Evolutionary conservation across 2,797 vertebrate species (phyloP).

Genomic region (Rhabdophis nuchalis): DNA sequence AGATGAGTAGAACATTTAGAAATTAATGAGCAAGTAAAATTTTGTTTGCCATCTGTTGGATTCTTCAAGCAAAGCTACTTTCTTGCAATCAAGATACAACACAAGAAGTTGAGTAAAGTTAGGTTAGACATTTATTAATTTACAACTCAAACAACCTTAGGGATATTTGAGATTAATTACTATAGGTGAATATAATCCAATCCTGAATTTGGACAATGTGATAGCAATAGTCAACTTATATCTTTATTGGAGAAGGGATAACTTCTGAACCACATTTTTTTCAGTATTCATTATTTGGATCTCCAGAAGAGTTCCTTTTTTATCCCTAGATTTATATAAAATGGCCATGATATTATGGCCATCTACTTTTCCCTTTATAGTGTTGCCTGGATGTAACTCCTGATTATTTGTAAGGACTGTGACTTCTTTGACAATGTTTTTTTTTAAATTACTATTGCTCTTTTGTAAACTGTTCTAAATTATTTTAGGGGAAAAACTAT

Average conservation of each 20-base stretch:
- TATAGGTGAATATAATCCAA: not conserved
- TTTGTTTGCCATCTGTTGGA: slow-evolving; percentile 56
- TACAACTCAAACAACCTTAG: not conserved
- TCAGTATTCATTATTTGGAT: not conserved
- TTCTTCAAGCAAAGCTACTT: slow-evolving; percentile 33
- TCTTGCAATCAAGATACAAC: not conserved
- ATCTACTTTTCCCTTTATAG: not conserved
- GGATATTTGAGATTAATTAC: not conserved
- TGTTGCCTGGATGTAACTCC: not conserved
- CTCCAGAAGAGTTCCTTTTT: not conserved
- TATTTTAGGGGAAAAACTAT: not conserved
- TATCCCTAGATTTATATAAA: not conserved
- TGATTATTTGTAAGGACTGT: not conserved
- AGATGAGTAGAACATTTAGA: slow-evolving; percentile 23
- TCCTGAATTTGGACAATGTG: not conserved
- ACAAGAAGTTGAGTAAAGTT: not conserved
- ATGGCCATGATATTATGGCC: not conserved
- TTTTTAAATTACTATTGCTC: not conserved
- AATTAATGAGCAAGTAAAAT: slow-evolving; percentile 44
- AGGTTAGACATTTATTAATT: not conserved
- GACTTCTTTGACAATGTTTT: not conserved
- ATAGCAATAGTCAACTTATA: not conserved
- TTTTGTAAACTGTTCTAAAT: not conserved
- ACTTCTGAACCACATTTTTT: not conserved
- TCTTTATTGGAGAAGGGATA: not conserved